Base-by-base conservation (phyloP, 35 echinoderm and acorn worm genomes). In the Apostichopus californicus region DNA sequence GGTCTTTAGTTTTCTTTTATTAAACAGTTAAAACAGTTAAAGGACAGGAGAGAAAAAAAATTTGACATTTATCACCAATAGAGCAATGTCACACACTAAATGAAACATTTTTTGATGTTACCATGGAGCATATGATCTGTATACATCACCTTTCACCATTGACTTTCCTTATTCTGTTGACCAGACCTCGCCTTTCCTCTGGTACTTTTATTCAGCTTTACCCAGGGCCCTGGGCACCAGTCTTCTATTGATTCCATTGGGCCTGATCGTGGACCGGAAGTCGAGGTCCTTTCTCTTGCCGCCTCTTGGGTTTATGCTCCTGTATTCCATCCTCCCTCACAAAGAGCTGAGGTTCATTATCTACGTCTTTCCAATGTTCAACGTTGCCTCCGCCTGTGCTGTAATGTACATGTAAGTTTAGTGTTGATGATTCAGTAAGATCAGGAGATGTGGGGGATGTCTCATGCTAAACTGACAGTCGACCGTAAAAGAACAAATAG, bases 161-260 rank as follows among this genome's bases (percentile, higher is more conserved):
- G 58, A 72, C 21, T 72, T 89, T 89, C 68, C 86, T 72, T 75
- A 18, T 72, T 64, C 26, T 52, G 59, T 64, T 60, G 13, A 5
- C 22, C 77, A 99, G 97, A 99, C 95, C 4, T 93, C 92, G 28
- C 97, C 97, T 92, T 99, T 99, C 78, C 52, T 96, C 46, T 99
- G 97, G 97, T 99, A 99, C 78, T 99, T 99, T 85, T 99, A 99
- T 87, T 96, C 97, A 5, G 97, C 95, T 60, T 93, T 99, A 77
- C 97, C 97, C 20, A 87, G 95, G 85, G 97, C 93, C 8, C 79
- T 99, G 8, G 92, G 88, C 56, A 77, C 91, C 60, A 94, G 95
- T 73, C 70, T 99, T 9, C 71, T 95, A 34, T 90, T 99, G 5
- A 70, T 99, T 87, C 97, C 97, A 14, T 71, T 96, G 78, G 97